phyloP scores from a whole-genome alignment of 2,888 invertebrate genomes.

The Zhuqinia jingwanae region DNA sequence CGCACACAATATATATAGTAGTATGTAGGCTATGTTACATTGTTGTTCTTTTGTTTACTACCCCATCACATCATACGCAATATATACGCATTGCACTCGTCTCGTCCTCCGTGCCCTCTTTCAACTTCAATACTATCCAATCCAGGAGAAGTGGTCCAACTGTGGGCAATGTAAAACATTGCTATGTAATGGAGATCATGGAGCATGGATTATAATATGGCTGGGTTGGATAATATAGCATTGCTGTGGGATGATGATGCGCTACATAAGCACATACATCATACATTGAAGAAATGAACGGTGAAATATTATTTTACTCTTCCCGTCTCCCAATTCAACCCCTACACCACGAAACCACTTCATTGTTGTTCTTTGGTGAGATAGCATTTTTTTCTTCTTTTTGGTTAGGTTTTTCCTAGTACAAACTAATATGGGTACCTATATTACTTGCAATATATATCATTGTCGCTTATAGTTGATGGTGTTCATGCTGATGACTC shows the following conservation, averaged over 20 bases:
- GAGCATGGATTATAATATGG: no score
- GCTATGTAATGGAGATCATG: background rate
- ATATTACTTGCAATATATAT: no score
- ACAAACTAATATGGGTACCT: no score
- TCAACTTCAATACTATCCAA: background rate
- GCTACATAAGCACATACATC: background rate
- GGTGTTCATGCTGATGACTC: no score
- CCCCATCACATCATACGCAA: background rate
- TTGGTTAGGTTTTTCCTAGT: no score
- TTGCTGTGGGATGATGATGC: background rate
- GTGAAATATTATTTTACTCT: no score
- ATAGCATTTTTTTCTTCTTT: no score
- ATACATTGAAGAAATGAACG: background rate
- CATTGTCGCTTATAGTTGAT: no score
- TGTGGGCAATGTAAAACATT: conserved; percentile 34
- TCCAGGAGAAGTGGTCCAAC: conserved; percentile 6
- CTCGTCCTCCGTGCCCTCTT: conserved; percentile 5
- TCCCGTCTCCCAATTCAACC: no score
- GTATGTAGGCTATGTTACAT: background rate
- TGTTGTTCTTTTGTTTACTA: conserved; percentile 34
- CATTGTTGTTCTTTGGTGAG: no score
- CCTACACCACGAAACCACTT: no score
- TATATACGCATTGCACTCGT: background rate
- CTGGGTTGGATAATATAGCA: no score
- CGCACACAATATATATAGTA: background rate